Conservation (phyloP, 2,797 vertebrate species). For the Cynopterus sphinx region DNA sequence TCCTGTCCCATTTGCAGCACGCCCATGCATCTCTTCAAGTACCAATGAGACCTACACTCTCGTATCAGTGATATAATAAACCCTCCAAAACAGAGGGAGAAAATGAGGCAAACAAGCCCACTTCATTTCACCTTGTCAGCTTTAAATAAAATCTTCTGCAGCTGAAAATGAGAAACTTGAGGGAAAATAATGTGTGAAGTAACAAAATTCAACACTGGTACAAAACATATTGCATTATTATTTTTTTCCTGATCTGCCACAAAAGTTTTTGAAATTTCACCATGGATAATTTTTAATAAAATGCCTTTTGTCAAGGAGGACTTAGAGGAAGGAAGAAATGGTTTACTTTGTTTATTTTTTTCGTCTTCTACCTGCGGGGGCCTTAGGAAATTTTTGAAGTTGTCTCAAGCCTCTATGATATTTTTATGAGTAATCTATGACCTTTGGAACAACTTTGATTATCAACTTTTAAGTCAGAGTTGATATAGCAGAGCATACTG, state of each 20-base stretch:
- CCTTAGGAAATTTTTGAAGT: not conserved
- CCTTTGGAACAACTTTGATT: not conserved
- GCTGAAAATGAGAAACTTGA: slow-evolving; percentile 65
- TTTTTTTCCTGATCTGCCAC: slow-evolving; percentile 21
- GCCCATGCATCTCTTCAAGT: slow-evolving; percentile 36
- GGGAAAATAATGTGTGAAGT: slow-evolving; percentile 60
- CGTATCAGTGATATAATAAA: slow-evolving; percentile 59
- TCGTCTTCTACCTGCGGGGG: not conserved
- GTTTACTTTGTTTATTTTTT: not conserved
- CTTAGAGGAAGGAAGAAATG: not conserved
- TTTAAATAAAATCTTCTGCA: slow-evolving; percentile 72
- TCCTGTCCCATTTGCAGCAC: slow-evolving; percentile 48
- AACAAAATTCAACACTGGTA: slow-evolving; percentile 51
- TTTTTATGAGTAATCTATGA: not conserved
- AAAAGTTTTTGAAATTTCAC: slow-evolving; percentile 53
- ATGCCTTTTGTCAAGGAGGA: not conserved
- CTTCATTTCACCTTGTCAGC: slow-evolving; percentile 73
- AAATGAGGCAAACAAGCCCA: slow-evolving; percentile 67
- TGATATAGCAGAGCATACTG: not conserved
- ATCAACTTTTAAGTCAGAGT: slow-evolving; percentile 32
- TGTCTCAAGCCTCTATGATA: not conserved
- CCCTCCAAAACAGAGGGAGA: slow-evolving; percentile 59
- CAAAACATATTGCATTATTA: slow-evolving; percentile 29
- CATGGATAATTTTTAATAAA: slow-evolving; percentile 24
- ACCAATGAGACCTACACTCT: slow-evolving; percentile 57